These are phyloP conservation scores for Aphelinus certus DNA, from an alignment of 1,140 invertebrate genomes.

Conservation along the genomic window DNA sequence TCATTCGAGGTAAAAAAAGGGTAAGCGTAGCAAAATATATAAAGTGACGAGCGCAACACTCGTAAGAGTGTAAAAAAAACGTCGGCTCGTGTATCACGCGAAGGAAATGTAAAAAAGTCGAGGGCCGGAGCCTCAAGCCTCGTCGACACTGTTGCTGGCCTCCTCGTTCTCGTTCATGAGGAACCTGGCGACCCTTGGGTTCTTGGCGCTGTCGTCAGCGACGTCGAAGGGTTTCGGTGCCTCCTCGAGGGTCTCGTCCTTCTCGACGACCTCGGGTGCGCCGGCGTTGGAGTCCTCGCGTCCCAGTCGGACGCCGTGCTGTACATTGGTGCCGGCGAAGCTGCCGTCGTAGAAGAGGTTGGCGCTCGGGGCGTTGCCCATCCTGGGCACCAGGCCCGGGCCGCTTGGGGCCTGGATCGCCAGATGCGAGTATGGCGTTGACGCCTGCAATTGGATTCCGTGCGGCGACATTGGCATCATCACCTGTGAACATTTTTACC, in stretches of 20 bases:
- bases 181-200: slow-evolving; percentile 1
- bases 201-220: background rate
- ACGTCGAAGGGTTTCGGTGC: background rate
- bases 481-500: too few species aligned
- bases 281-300: background rate
- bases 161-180: slow-evolving; percentile 3
- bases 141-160: background rate
- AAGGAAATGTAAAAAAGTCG: too few species aligned
- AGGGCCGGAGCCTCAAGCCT: background rate
- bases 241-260: background rate
- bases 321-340: background rate
- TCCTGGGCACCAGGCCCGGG: too few species aligned
- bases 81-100: too few species aligned
- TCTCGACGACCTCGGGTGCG: background rate
- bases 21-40: too few species aligned
- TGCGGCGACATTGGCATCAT: too few species aligned
- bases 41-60: too few species aligned
- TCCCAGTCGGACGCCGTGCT: background rate
- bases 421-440: background rate
- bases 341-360: slow-evolving; percentile 3
- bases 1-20: too few species aligned
- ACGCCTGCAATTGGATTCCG: too few species aligned
- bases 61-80: too few species aligned
- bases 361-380: background rate
- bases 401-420: too few species aligned